Conservation (phyloP, 2,113 vertebrate genomes). For the Rynchops niger region DNA sequence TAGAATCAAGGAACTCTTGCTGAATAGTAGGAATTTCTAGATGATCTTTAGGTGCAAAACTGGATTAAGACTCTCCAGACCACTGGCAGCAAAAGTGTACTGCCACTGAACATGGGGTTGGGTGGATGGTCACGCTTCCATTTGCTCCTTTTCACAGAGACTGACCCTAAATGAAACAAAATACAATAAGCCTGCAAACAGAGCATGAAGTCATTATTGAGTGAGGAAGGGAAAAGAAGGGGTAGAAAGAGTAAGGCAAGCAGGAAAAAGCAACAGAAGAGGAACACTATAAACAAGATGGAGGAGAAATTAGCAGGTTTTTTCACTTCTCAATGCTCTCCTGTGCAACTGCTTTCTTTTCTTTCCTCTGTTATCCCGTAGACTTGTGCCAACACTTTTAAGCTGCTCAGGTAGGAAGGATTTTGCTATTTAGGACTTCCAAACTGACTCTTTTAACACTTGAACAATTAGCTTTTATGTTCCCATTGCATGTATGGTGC, state of each 20-base stretch:
- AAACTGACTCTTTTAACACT: not conserved
- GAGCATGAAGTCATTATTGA: not conserved
- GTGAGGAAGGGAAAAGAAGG: not conserved
- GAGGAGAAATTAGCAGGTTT: not conserved
- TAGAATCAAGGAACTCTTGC: not conserved
- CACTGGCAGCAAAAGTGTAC: not conserved
- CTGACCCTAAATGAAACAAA: not conserved
- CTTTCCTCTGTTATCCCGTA: not conserved
- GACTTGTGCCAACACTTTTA: not conserved
- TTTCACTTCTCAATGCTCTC: not conserved
- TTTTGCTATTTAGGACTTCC: not conserved
- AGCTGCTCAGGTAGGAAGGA: not conserved
- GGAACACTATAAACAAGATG: not conserved
- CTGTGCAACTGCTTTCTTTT: not conserved
- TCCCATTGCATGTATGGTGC: fast-evolving
- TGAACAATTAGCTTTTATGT: not conserved
- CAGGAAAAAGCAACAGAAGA: not conserved
- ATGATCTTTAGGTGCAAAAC: not conserved
- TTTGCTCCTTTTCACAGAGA: not conserved
- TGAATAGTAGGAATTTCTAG: not conserved
- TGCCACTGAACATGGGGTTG: fast-evolving
- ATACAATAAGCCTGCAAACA: not conserved
- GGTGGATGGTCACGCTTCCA: not conserved
- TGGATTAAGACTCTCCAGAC: not conserved
- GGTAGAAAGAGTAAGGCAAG: not conserved